These are phyloP conservation scores for Andrena chrysosceles DNA, from an alignment of 2,888 invertebrate genomes.

Conservation along the genomic window DNA sequence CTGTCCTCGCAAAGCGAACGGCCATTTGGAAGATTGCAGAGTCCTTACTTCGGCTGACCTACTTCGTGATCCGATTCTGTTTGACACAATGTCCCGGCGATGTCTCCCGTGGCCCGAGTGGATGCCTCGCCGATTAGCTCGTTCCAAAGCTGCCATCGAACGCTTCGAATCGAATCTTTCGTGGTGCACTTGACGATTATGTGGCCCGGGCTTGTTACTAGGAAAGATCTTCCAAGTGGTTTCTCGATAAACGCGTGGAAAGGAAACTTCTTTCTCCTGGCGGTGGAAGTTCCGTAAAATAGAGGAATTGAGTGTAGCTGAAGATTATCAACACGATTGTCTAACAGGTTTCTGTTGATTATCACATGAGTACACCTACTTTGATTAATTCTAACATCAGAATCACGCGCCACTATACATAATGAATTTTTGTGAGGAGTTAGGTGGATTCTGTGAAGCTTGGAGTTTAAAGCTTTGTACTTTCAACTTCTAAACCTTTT, in stretches of 20 bases:
- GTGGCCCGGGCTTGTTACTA: not conserved
- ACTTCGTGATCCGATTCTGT: slow-evolving; percentile 59
- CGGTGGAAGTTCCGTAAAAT: not conserved
- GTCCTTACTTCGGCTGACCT: slow-evolving; percentile 46
- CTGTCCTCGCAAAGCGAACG: slow-evolving; percentile 49
- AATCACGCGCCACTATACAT: too few species aligned
- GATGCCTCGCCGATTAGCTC: slow-evolving; percentile 44
- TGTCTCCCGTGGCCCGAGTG: slow-evolving; percentile 12
- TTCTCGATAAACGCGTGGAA: not conserved
- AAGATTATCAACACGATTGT: too few species aligned
- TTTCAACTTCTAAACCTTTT: too few species aligned
- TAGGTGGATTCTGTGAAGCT: too few species aligned
- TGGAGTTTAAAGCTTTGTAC: too few species aligned
- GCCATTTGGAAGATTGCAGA: slow-evolving; percentile 57
- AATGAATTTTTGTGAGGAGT: too few species aligned
- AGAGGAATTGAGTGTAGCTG: too few species aligned
- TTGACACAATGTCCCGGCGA: slow-evolving; percentile 54
- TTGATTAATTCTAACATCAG: too few species aligned
- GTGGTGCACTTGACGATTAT: slow-evolving; percentile 29
- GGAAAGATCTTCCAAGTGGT: not conserved
- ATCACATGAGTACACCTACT: too few species aligned
- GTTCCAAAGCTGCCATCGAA: slow-evolving; percentile 31
- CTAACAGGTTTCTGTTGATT: too few species aligned
- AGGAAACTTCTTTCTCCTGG: not conserved
- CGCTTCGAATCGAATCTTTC: slow-evolving; percentile 37